Conservation (phyloP, 2,888 invertebrate genomes). For the Sinopyrophorus schimmeli region DNA sequence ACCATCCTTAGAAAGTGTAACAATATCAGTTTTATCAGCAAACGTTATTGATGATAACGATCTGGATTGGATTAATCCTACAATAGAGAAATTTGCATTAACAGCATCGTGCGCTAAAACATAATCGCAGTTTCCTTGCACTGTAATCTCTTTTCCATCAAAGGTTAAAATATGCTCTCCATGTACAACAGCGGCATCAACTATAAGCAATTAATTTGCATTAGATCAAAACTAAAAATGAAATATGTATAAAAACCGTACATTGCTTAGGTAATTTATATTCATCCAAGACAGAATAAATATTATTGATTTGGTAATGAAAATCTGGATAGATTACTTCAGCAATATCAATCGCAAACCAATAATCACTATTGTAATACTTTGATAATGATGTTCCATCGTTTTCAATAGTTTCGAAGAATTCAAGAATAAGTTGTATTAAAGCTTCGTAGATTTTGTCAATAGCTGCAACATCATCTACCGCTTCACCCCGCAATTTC, state of each 20-base stretch:
- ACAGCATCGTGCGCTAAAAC: constrained; percentile 81
- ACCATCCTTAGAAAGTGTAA: constrained; percentile 58
- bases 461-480: constrained; percentile 67
- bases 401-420: too few relatives aligned
- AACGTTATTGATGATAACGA: constrained; percentile 68
- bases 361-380: too few relatives aligned
- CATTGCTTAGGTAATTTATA: too few relatives aligned
- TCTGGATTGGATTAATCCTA: constrained; percentile 71
- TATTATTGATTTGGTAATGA: too few relatives aligned
- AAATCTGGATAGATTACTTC: too few relatives aligned
- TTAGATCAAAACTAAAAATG: too few relatives aligned
- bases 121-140: constrained; percentile 83
- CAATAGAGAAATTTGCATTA: constrained; percentile 83
- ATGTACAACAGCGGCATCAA: constrained; percentile 68
- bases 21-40: constrained; percentile 68
- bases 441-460: constrained; percentile 63
- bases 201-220: too few relatives aligned
- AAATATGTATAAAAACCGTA: too few relatives aligned
- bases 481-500: constrained; percentile 62
- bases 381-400: too few relatives aligned
- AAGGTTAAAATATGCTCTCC: constrained; percentile 87
- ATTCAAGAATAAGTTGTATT: too few relatives aligned
- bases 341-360: too few relatives aligned
- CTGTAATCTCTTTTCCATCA: constrained; percentile 78
- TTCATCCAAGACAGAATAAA: too few relatives aligned